A percentile compares a stretch with the other conserved stretches of the same genome.
Conservation (phyloP, 2,797 vertebrate genomes). For the Phrynocephalus guinanensis region DNA sequence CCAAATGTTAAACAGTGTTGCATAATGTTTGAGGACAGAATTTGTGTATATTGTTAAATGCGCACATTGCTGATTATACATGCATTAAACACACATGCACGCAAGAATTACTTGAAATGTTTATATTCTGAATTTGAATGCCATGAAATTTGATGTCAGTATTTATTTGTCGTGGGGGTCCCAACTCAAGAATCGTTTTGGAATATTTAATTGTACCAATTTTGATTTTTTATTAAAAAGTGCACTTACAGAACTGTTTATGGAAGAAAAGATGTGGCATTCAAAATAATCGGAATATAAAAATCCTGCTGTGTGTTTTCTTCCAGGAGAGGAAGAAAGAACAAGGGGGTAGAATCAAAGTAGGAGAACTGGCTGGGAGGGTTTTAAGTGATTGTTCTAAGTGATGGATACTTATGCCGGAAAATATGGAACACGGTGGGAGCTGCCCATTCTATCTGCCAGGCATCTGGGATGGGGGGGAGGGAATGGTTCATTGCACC, state of each 20-base stretch:
- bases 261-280: background rate
- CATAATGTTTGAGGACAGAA: slow-evolving; percentile 11
- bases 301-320: background rate
- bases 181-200: background rate
- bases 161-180: background rate
- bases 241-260: background rate
- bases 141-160: background rate
- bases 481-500: slow-evolving; percentile 3
- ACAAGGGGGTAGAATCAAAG: slow-evolving; percentile 22
- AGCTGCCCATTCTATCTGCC: slow-evolving; percentile 27
- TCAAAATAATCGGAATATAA: slow-evolving; percentile 4
- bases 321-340: background rate
- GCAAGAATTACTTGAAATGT: background rate
- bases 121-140: background rate
- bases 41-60: background rate
- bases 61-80: background rate
- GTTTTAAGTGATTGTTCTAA: background rate
- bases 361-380: background rate
- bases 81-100: background rate
- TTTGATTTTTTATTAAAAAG: background rate
- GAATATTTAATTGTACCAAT: background rate
- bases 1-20: slow-evolving; percentile 40
- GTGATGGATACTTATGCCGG: background rate
- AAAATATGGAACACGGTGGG: slow-evolving; percentile 14
- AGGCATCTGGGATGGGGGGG: background rate